phyloP scores from a whole-genome alignment of 2,797 vertebrate genomes.

The Morus bassanus region DNA sequence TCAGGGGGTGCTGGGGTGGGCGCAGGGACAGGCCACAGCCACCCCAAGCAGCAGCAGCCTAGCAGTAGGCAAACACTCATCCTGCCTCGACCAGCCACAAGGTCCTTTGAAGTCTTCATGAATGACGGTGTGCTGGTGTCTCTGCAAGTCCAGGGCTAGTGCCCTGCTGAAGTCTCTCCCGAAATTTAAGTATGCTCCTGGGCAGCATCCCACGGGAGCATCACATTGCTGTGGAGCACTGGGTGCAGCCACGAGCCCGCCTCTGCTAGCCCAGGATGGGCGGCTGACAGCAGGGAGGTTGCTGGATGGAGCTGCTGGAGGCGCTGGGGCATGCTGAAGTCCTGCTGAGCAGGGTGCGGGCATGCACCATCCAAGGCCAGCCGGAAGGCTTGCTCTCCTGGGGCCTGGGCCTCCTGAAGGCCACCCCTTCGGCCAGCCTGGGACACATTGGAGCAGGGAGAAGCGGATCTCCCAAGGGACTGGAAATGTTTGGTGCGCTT shows the following conservation, averaged over 20 bases:
- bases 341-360: not conserved
- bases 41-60: not conserved
- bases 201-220: not conserved
- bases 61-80: not conserved
- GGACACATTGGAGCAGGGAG: not conserved
- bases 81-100: not conserved
- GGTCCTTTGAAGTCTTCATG: not conserved
- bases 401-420: not conserved
- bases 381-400: not conserved
- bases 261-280: not conserved
- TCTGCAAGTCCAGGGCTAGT: not conserved
- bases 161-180: not conserved
- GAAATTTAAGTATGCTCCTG: not conserved
- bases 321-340: not conserved
- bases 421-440: not conserved
- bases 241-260: not conserved
- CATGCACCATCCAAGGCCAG: not conserved
- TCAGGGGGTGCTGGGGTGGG: not conserved
- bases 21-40: not conserved
- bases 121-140: not conserved
- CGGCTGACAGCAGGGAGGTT: rapidly evolving
- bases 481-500: not conserved
- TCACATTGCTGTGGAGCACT: not conserved
- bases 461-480: not conserved
- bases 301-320: not conserved